A percentile compares a stretch with the other conserved stretches of the same genome.
phyloP scores from a whole-genome alignment of 2,888 invertebrate species.

The Oscheius sp. region DNA sequence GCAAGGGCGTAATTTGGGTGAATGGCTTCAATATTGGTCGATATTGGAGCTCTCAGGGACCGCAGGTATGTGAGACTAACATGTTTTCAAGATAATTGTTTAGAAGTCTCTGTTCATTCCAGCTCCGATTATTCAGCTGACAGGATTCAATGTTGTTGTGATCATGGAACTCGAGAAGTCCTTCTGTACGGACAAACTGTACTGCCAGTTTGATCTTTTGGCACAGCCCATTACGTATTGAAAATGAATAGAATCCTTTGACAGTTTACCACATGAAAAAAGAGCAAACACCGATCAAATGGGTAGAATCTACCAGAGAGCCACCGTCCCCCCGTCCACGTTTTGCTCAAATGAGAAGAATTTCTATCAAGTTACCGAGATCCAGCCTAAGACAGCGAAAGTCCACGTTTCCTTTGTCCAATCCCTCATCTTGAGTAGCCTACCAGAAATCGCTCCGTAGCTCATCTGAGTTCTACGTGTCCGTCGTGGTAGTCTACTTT shows the following conservation, averaged over 20 bases:
- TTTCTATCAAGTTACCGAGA: too few species aligned
- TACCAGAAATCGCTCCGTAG: too few species aligned
- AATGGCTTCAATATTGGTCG: slow-evolving; percentile 77
- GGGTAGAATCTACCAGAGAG: not conserved
- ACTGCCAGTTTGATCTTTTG: slow-evolving; percentile 29
- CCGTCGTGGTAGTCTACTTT: too few species aligned
- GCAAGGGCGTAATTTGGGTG: slow-evolving; percentile 76
- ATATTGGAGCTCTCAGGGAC: slow-evolving; percentile 78
- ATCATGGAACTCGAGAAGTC: slow-evolving; percentile 44
- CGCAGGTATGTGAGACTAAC: slow-evolving; percentile 55
- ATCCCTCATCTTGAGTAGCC: too few species aligned
- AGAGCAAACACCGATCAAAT: not conserved
- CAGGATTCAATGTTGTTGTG: slow-evolving; percentile 37
- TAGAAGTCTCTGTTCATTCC: slow-evolving; percentile 66
- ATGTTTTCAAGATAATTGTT: not conserved
- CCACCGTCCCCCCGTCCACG: too few species aligned
- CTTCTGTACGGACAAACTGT: not conserved
- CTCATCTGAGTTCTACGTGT: too few species aligned
- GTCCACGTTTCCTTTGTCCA: too few species aligned
- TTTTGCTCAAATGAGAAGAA: too few species aligned
- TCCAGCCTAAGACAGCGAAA: too few species aligned
- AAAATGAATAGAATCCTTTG: not conserved
- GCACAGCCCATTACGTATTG: slow-evolving; percentile 25
- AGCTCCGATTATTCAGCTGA: slow-evolving; percentile 44
- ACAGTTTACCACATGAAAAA: not conserved